These are phyloP conservation scores for Leuciscus idus DNA, from an alignment of 2,113 vertebrate species.

Conservation along the genomic window DNA sequence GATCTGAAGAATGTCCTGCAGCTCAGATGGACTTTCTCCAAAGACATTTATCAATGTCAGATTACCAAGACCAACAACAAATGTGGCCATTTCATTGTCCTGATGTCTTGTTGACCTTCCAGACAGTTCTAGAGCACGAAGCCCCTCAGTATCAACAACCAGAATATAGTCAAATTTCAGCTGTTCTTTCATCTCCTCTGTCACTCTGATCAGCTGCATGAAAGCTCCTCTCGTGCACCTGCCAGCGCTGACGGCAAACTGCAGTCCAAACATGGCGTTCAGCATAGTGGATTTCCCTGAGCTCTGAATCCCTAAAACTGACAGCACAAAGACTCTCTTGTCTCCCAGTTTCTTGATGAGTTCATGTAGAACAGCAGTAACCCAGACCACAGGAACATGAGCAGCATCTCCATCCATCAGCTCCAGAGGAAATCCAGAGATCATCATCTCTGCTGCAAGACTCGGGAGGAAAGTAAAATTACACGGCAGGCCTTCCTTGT, in stretches of 20 bases:
- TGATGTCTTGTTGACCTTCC: slow-evolving; percentile 58
- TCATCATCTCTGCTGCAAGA: slow-evolving; percentile 59
- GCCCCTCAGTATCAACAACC: background rate
- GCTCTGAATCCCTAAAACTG: slow-evolving; percentile 14
- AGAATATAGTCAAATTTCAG: slow-evolving; percentile 42
- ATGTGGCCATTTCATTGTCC: slow-evolving; percentile 74
- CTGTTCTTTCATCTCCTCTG: slow-evolving; percentile 46
- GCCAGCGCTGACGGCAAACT: background rate
- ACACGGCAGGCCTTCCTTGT: background rate
- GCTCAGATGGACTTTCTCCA: slow-evolving; percentile 74
- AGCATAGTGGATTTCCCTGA: slow-evolving; percentile 14
- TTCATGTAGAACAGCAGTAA: slow-evolving; percentile 75
- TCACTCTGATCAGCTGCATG: slow-evolving; percentile 73
- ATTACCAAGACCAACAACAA: slow-evolving; percentile 72
- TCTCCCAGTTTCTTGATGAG: slow-evolving; percentile 73
- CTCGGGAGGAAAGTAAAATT: slow-evolving; percentile 59
- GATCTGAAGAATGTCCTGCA: slow-evolving; percentile 65
- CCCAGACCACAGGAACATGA: slow-evolving; percentile 78
- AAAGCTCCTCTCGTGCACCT: slow-evolving; percentile 41
- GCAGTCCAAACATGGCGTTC: background rate
- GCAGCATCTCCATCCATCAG: slow-evolving; percentile 61
- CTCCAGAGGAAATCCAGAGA: slow-evolving; percentile 8
- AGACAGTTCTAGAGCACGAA: slow-evolving; percentile 63
- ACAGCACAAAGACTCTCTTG: slow-evolving; percentile 73
- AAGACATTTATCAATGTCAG: slow-evolving; percentile 73